Base-by-base conservation (phyloP, 2,888 invertebrate genomes). In the Drosophila cracens region DNA sequence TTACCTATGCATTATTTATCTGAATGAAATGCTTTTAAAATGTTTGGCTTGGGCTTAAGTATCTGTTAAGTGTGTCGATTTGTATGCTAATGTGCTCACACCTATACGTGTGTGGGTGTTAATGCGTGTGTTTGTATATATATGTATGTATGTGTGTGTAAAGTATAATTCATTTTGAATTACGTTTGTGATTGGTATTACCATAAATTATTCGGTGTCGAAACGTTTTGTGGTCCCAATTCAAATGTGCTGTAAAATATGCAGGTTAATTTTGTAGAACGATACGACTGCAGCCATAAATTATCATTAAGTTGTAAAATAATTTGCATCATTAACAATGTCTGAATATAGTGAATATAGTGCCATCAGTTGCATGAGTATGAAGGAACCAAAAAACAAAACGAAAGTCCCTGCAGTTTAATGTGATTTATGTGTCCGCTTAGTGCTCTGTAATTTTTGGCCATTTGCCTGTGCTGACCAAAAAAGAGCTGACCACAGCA, bases 201-300 rank as follows among this genome's bases (percentile, higher is more conserved):
- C 62, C 81, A 87, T 86, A 83, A 74, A 85, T 85, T 74, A 76
- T 85, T 77, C 75, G 70, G 81, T 81, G 81, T 71, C 73, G 82
- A 81, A 82, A 70, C 70, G 70, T 70, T 83, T 82, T 78, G 81
- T 69, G 81, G 82, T 60, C 70, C 70, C 65, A 69, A 62, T 80
- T 79, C 60, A 80, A 82, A 82, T 82, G 80, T 76, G 74, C 74
- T 82, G 76, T 70, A 69, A 80, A 83, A 81, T 76, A 76, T 76
- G 76, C 67, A 74, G 71, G 79, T 81, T 81, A 66, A 83, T 79
- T 83, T 81, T 60, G 33, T 67, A 80, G 62, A 70, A 40, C 61
- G 63, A 69, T 53, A 40, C 67, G 60, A 59, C 53, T 75, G 71
- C 70, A 77, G 70, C 71, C 66, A 85, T 85, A 85, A 85, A 85